Evolutionary conservation across 2,888 invertebrate species (phyloP).

Genomic region (Chrysolina americana): DNA sequence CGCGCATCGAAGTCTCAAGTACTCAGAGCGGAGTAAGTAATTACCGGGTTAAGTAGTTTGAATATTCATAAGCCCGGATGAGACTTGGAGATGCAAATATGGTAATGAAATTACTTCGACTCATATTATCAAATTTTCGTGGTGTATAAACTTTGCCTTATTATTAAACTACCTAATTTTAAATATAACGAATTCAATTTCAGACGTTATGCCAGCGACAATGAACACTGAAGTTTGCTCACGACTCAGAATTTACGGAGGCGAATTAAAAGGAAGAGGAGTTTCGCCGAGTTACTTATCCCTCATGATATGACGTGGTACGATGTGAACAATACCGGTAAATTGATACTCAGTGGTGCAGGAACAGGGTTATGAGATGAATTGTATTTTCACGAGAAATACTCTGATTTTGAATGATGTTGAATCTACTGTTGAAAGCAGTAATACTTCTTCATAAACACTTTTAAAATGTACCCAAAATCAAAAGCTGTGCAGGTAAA

Average conservation of each 20-base stretch:
- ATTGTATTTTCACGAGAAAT: neutral
- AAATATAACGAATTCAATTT: slow-evolving; percentile 55
- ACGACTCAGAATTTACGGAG: slow-evolving; percentile 34
- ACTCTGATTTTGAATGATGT: neutral
- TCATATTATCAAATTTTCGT: slow-evolving; percentile 64
- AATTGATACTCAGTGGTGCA: neutral
- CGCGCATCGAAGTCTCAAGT: slow-evolving; percentile 54
- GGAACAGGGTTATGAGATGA: neutral
- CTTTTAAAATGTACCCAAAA: no score
- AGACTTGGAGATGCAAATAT: slow-evolving; percentile 61
- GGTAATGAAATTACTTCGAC: slow-evolving; percentile 64
- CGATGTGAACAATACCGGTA: slow-evolving; percentile 8
- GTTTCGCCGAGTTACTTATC: slow-evolving; percentile 25
- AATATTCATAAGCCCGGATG: slow-evolving; percentile 63
- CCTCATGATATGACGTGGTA: slow-evolving; percentile 9
- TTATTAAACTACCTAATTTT: slow-evolving; percentile 58
- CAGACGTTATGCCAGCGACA: slow-evolving; percentile 47
- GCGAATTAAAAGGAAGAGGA: slow-evolving; percentile 26
- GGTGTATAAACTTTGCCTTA: slow-evolving; percentile 61
- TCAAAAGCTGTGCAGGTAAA: no score
- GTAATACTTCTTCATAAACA: no score
- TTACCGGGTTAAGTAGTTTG: slow-evolving; percentile 62
- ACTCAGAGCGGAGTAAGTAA: slow-evolving; percentile 58
- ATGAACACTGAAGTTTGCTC: slow-evolving; percentile 43
- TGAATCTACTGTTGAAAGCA: no score